Percentiles rank a stretch among this genome's conserved stretches.
Evolutionary conservation across 2,797 vertebrate species (phyloP).

Genomic region (Austrolebias charrua): DNA sequence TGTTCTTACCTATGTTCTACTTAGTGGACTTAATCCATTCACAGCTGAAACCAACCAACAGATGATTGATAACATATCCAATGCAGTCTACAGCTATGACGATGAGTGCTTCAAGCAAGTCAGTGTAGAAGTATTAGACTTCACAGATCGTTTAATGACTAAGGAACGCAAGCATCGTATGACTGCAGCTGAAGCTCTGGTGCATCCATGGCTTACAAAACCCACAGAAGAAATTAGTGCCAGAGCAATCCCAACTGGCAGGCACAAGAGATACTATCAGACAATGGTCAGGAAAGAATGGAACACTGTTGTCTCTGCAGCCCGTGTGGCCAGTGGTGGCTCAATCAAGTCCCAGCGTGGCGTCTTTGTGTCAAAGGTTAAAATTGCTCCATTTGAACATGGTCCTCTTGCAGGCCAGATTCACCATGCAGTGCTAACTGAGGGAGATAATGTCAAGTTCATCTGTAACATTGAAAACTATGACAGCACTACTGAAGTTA

Average conservation of each 20-base stretch:
- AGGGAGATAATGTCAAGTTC: slow-evolving; percentile 89
- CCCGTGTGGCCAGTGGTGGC: slow-evolving; percentile 91
- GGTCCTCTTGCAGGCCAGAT: slow-evolving; percentile 92
- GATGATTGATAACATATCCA: slow-evolving; percentile 95
- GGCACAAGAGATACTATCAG: slow-evolving; percentile 96
- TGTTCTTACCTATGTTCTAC: slow-evolving; percentile 89
- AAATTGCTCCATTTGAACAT: slow-evolving; percentile 96
- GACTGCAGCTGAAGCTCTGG: slow-evolving; percentile 90
- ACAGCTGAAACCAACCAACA: slow-evolving; percentile 97
- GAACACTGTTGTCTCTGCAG: slow-evolving; percentile 91
- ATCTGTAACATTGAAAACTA: slow-evolving; percentile 96
- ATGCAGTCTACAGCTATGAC: slow-evolving; percentile 93
- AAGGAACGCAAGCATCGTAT: slow-evolving; percentile 97
- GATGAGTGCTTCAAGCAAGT: slow-evolving; percentile 93
- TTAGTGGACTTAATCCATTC: slow-evolving; percentile 97
- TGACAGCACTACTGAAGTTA: slow-evolving; percentile 93
- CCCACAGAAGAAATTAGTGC: slow-evolving; percentile 85
- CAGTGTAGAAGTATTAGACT: slow-evolving; percentile 92
- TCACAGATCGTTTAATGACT: slow-evolving; percentile 91
- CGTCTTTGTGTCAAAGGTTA: slow-evolving; percentile 91
- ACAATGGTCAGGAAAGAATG: slow-evolving; percentile 92
- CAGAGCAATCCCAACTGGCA: slow-evolving; percentile 86
- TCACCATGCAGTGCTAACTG: slow-evolving; percentile 84
- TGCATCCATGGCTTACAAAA: slow-evolving; percentile 90
- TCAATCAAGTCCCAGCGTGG: slow-evolving; percentile 92